Base-by-base conservation (phyloP, 2,113 vertebrate species). In the Channa maculata region DNA sequence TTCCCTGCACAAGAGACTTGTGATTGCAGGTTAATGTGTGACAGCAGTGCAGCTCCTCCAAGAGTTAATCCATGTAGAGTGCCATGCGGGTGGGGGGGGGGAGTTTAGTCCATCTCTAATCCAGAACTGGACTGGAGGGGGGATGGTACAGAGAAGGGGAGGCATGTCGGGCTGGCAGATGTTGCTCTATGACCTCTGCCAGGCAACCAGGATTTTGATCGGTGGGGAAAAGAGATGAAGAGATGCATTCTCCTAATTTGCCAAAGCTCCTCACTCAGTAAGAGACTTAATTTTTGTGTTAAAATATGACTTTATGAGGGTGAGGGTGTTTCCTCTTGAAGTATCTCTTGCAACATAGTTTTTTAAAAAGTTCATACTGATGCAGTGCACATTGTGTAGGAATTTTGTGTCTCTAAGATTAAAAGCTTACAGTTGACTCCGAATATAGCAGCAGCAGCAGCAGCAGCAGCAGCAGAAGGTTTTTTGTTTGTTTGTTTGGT, bases 31-130 rank as follows among this genome's bases (percentile, higher is more conserved):
- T 80, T 83, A 86, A 84, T 65, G 87, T 79, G 85, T 82, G 89
- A 82, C 83, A 74, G 71, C 81, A 79, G 79, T 34, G 77, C n/a
- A 12, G 77, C 86, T 79, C 83, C 79, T 63, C 65, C 11, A 50
- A 61, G 71, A 85, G 82, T 83, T 92, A 92, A 93, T 92, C 92
- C 92, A 59, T 37, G 75, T 81, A 72, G 72, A 85, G 82, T 68
- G 15, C 63, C 72, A 78, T 57, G 79, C 60, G 34, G 53, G 57
- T 9, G 46, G 8, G 53, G 57, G 12, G 46, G 8, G 49, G 44
- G 62, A 65, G 59, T 0, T 87, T 86, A 84, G 82, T 62, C 51
- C 48, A 39, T 48, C 77, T 73, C 62, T 91, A 91, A 91, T 91
- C 90, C 90, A 72, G 63, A 71, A 59, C 63, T 81, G 88, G 78